Percentiles rank a stretch among this genome's conserved stretches.
These are phyloP conservation scores for Esox lucius DNA, from an alignment of 2,797 vertebrate genomes.

Conservation along the genomic window DNA sequence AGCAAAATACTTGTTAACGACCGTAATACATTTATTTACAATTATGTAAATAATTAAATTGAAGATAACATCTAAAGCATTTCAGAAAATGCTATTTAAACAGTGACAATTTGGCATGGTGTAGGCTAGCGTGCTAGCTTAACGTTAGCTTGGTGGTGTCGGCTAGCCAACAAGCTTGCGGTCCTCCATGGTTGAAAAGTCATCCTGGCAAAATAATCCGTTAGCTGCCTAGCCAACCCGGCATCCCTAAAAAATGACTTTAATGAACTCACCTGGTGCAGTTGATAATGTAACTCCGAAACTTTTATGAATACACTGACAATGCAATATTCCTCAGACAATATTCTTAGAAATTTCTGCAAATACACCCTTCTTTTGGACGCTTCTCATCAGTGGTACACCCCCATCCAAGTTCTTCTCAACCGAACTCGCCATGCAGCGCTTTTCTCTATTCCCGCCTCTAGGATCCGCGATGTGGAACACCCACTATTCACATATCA, in stretches of 20 bases:
- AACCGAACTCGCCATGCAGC: constrained; percentile 72
- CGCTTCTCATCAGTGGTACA: constrained; percentile 75
- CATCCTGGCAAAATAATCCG: constrained; percentile 70
- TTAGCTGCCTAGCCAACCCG: constrained; percentile 62
- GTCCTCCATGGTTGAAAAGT: constrained; percentile 73
- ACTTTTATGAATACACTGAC: constrained; percentile 18
- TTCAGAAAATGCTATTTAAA: background rate
- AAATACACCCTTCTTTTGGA: constrained; percentile 49
- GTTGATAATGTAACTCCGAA: constrained; percentile 27
- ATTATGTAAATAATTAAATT: background rate
- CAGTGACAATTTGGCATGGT: background rate
- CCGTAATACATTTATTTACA: background rate
- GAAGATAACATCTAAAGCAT: background rate
- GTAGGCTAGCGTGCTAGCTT: too few species aligned
- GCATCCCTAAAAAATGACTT: constrained; percentile 32
- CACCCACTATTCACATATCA: constrained; percentile 48
- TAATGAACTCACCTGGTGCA: constrained; percentile 63
- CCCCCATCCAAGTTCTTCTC: constrained; percentile 71
- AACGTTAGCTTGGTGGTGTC: constrained; percentile 16
- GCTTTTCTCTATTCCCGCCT: constrained; percentile 45
- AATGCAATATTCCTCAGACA: constrained; percentile 27
- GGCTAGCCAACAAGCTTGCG: constrained; percentile 54
- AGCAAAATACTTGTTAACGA: background rate
- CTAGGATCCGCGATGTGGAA: constrained; percentile 36
- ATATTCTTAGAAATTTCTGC: constrained; percentile 28